A percentile compares a stretch with the other conserved stretches of the same genome.
Conservation (phyloP, 1,140 invertebrate species). For the Drosophila pallidifrons region DNA sequence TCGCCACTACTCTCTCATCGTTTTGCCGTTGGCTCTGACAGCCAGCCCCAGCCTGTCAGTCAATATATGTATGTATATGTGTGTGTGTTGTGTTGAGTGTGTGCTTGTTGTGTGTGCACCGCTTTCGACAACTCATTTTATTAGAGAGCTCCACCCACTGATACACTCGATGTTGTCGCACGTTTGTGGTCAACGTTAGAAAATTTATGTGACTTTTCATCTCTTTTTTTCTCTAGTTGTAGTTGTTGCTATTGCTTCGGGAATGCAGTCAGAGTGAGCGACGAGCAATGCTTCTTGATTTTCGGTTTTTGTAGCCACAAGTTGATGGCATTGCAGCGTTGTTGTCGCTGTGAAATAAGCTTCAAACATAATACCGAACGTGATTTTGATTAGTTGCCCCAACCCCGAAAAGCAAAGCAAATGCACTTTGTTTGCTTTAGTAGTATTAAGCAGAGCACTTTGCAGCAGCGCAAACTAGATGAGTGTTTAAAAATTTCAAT, state of each 20-base stretch:
- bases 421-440: neutral
- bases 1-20: slow-evolving; percentile 34
- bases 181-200: slow-evolving; percentile 71
- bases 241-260: slow-evolving; percentile 12
- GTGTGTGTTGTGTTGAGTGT: too few relatives aligned
- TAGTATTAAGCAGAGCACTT: neutral
- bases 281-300: slow-evolving; percentile 74
- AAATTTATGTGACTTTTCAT: slow-evolving; percentile 77
- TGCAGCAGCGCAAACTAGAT: neutral
- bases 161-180: slow-evolving; percentile 61
- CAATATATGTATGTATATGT: slow-evolving; percentile 70
- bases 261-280: slow-evolving; percentile 35
- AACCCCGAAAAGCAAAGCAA: slow-evolving; percentile 11
- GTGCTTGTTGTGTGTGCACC: slow-evolving; percentile 60
- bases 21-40: slow-evolving; percentile 38
- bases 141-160: slow-evolving; percentile 54
- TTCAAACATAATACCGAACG: slow-evolving; percentile 9
- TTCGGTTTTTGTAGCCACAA: slow-evolving; percentile 51
- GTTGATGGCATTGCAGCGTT: slow-evolving; percentile 22
- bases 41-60: slow-evolving; percentile 61
- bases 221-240: slow-evolving; percentile 15
- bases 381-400: slow-evolving; percentile 27
- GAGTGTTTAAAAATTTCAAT: too few relatives aligned
- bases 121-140: slow-evolving; percentile 82
- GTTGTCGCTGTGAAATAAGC: slow-evolving; percentile 5